Percentiles rank a stretch among this genome's conserved stretches.
phyloP scores from a whole-genome alignment of 2,797 vertebrate genomes.

The Otolemur crassicaudatus region DNA sequence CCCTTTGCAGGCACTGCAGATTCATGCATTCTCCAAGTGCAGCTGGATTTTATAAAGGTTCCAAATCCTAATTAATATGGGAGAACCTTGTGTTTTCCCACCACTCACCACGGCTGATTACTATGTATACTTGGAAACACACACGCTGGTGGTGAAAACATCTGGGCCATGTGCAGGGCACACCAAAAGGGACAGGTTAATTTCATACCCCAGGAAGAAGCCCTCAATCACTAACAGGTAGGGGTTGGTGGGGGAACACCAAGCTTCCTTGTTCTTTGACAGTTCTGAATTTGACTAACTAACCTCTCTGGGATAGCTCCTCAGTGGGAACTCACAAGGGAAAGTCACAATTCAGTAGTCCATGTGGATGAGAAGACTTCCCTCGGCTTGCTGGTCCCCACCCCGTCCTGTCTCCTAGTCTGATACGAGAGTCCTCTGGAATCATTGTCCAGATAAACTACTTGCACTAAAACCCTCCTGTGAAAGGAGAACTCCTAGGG shows the following conservation, averaged over 20 bases:
- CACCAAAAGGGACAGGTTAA: not conserved
- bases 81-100: too few species aligned
- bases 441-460: too few species aligned
- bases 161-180: not conserved
- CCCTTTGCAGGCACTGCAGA: too few species aligned
- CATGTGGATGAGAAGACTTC: accelerated
- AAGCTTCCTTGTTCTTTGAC: not conserved
- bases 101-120: not conserved
- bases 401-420: too few species aligned
- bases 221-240: not conserved
- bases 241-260: not conserved
- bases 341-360: not conserved
- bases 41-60: not conserved
- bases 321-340: too few species aligned
- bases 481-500: not conserved
- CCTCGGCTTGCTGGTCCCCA: not conserved
- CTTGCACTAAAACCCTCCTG: not conserved
- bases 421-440: not conserved
- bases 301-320: not conserved
- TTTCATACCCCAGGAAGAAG: not conserved
- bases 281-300: too few species aligned
- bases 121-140: too few species aligned
- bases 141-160: not conserved
- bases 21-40: not conserved
- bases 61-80: not conserved